Evolutionary conservation across 92 coral and sea anemone species (phyloP).

Genomic region (Isaurus tuberculatus): DNA sequence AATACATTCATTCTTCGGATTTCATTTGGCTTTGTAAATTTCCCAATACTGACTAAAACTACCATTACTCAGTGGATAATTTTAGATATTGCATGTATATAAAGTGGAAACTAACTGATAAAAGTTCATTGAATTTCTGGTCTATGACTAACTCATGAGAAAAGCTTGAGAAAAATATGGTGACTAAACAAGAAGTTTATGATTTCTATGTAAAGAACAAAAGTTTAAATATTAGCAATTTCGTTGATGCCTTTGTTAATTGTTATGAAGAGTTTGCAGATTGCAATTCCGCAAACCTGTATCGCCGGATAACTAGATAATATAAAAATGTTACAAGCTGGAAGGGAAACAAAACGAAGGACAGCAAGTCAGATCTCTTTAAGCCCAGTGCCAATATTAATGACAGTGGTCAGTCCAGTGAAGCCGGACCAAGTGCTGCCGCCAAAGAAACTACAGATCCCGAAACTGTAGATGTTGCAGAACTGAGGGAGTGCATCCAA

Average conservation of each 20-base stretch:
- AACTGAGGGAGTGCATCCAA: not conserved
- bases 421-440: not conserved
- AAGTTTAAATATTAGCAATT: constrained; percentile 17
- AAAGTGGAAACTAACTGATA: constrained; percentile 5
- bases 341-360: not conserved
- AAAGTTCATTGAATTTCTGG: constrained; percentile 8
- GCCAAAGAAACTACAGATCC: not conserved
- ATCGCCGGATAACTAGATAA: not conserved
- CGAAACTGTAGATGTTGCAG: not conserved
- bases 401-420: not conserved
- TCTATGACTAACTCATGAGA: not conserved
- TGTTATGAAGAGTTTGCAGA: constrained; percentile 22
- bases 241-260: constrained; percentile 26
- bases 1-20: not conserved
- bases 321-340: not conserved
- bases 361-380: not conserved
- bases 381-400: not conserved
- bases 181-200: constrained; percentile 29
- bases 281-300: constrained; percentile 20
- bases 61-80: not conserved
- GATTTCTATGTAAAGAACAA: constrained; percentile 29
- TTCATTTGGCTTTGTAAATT: not conserved
- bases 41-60: constrained; percentile 28
- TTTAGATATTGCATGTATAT: constrained; percentile 12
- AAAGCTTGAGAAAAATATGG: constrained; percentile 9